A percentile compares a stretch with the other conserved stretches of the same genome.
Evolutionary conservation across 2,888 invertebrate species (phyloP).

Genomic region (Pseudococcus longispinus): DNA sequence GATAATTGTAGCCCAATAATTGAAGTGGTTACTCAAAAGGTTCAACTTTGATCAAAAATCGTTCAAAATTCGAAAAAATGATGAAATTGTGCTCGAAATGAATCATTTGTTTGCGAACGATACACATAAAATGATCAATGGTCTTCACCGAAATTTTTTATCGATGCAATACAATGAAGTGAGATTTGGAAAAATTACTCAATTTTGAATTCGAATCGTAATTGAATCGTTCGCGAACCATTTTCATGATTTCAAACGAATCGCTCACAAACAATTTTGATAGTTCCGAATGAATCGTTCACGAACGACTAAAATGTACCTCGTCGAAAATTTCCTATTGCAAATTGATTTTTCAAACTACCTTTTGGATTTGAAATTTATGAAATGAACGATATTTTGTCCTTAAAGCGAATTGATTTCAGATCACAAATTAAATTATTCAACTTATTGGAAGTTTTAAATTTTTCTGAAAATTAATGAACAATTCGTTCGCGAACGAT

Average conservation of each 20-base stretch:
- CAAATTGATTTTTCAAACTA: neutral
- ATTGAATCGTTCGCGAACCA: neutral
- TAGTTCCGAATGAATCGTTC: neutral
- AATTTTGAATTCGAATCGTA: neutral
- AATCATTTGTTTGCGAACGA: neutral
- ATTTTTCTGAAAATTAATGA: too few species aligned
- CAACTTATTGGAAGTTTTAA: too few species aligned
- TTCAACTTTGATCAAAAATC: neutral
- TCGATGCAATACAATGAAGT: too few species aligned
- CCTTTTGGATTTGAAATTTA: too few species aligned
- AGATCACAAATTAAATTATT: too few species aligned
- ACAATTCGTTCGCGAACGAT: too few species aligned
- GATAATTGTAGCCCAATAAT: too few species aligned
- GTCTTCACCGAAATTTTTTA: too few species aligned
- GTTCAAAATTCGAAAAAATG: neutral
- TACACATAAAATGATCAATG: neutral
- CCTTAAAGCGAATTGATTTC: too few species aligned
- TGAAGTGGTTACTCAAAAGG: neutral
- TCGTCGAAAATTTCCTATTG: neutral
- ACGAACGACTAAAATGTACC: neutral
- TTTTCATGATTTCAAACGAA: neutral
- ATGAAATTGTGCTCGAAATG: neutral
- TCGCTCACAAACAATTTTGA: neutral
- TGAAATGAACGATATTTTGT: too few species aligned
- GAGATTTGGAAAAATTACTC: neutral